Evolutionary conservation across 1,140 invertebrate species (phyloP).

Genomic region (Sitodiplosis mosellana): DNA sequence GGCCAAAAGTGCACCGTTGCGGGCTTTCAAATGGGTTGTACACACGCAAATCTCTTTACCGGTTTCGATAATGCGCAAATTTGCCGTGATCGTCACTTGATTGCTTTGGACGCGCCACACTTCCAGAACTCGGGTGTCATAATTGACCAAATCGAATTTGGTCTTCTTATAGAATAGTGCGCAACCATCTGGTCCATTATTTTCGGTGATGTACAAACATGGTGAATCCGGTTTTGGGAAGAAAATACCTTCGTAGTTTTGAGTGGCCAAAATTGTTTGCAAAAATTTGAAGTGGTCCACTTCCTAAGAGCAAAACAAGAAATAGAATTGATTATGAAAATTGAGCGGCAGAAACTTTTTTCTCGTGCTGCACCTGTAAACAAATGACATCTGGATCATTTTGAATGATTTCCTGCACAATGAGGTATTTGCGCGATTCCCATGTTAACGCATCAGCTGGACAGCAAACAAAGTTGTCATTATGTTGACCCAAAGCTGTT

Average conservation of each 20-base stretch:
- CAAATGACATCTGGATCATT: slow-evolving; percentile 54
- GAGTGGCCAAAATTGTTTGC: slow-evolving; percentile 33
- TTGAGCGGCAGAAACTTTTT: neutral
- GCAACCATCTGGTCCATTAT: slow-evolving; percentile 65
- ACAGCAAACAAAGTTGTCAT: slow-evolving; percentile 56
- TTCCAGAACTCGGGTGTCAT: slow-evolving; percentile 41
- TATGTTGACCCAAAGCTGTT: slow-evolving; percentile 46
- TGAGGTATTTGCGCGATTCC: slow-evolving; percentile 41
- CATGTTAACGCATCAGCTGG: slow-evolving; percentile 51
- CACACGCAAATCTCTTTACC: slow-evolving; percentile 43
- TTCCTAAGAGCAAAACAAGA: slow-evolving; percentile 32
- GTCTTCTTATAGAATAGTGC: slow-evolving; percentile 50
- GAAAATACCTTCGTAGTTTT: slow-evolving; percentile 53
- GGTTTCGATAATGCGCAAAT: slow-evolving; percentile 31
- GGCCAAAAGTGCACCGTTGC: slow-evolving; percentile 44
- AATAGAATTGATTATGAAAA: slow-evolving; percentile 6
- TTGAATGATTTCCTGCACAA: slow-evolving; percentile 52
- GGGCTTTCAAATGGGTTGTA: slow-evolving; percentile 62
- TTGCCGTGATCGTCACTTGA: slow-evolving; percentile 46
- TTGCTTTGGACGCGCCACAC: slow-evolving; percentile 51
- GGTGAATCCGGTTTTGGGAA: slow-evolving; percentile 64
- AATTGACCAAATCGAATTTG: slow-evolving; percentile 39
- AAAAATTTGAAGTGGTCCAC: slow-evolving; percentile 61
- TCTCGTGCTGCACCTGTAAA: slow-evolving; percentile 34
- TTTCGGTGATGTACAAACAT: slow-evolving; percentile 49